These are phyloP conservation scores for Anas platyrhynchos DNA, from an alignment of 2,113 vertebrate genomes.

Conservation along the genomic window DNA sequence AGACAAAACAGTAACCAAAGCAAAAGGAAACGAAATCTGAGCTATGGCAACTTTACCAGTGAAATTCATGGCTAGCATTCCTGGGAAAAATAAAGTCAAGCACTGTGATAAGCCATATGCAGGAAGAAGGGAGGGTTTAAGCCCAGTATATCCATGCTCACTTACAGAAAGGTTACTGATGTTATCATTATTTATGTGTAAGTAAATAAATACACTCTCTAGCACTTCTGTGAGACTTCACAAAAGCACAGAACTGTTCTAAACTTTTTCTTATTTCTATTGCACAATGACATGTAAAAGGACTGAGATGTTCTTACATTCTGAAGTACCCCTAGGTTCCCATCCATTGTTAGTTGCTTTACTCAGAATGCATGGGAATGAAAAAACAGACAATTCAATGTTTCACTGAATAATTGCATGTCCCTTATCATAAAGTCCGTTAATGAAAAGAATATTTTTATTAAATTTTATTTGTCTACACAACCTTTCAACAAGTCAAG, in stretches of 20 bases:
- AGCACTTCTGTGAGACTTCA: neutral
- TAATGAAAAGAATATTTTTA: neutral
- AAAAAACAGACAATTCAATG: neutral
- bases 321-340: neutral
- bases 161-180: neutral
- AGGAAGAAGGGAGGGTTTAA: neutral
- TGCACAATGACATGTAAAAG: neutral
- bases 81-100: neutral
- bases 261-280: neutral
- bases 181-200: neutral
- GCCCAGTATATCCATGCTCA: neutral
- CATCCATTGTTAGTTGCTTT: neutral
- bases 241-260: neutral
- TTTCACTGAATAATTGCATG: neutral
- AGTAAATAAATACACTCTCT: neutral
- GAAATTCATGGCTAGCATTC: neutral
- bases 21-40: neutral
- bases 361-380: neutral
- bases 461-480: neutral
- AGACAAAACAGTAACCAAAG: neutral
- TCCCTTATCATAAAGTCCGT: neutral
- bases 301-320: neutral
- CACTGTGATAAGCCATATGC: neutral
- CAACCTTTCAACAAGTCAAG: neutral
- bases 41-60: neutral